Evolutionary conservation across 2,113 vertebrate species (phyloP), one percentile per base, ranked within the genome.

Genomic region (Mastomys natalensis): DNA sequence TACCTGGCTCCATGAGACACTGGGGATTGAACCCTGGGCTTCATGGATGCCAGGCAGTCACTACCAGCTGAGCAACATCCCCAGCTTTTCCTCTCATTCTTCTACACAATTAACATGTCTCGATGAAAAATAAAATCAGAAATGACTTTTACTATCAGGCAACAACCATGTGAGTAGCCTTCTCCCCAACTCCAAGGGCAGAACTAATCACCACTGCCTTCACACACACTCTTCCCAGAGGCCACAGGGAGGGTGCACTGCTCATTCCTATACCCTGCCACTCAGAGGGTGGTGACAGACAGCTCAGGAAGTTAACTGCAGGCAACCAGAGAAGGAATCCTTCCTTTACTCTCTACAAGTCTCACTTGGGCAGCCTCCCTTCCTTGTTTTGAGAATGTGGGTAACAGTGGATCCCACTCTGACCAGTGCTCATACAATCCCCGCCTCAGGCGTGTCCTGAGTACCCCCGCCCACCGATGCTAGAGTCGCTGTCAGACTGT

Each of bases 401-500:
- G 3, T 1, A 10, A 24, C 6, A 31, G 22, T 0, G 1, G 80
- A 64, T 21, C 6, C 1, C 5, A 0, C 2, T 19, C 87, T 87
- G 55, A 3, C 45, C 0, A 76, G 12, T 0, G 7, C 1, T 21
- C 1, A 16, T 17, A 3, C 51, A 43, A 51, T 2, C 0, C 26
- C 31, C 0, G 4, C 0, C 76, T 15, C 34, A 21, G 58, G 40
- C 1, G 15, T 4, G 31, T 1, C 7, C 58, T 55, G 10, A 1
- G 4, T 11, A 45, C 17, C 34, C 60, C 6, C 1, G 0, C 17
- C 55, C 13, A 12, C 1, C 8, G 8, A 16, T 2, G 9, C 1
- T 0, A 29, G 29, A 4, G 0, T 40, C 2, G 7, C 17, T 1
- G 12, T 40, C 1, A 12, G 87, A 58, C 0, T 40, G 3, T 26